Base-by-base conservation (phyloP, 2,888 invertebrate species). In the Eueremaeus valkanovi region DNA sequence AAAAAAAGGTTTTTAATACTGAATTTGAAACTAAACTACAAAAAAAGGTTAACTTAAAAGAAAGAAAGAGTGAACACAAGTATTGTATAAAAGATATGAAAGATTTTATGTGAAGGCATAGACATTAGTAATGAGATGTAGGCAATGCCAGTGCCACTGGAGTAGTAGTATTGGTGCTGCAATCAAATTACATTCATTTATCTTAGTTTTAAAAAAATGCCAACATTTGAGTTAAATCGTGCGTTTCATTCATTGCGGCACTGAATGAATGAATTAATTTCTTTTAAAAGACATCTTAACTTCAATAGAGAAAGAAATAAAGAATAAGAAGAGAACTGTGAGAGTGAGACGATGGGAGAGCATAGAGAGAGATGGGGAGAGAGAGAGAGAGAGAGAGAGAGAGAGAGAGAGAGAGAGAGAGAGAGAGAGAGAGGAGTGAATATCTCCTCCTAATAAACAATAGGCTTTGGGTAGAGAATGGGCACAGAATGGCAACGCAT, bases 201-300 rank as follows among this genome's bases (percentile, higher is more conserved):
- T 74, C 74, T 74, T 63, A 58, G 63, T 61, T 61, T 74, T 74
- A 63, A 74, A 74, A 66, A 70, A 74, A 74, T 61, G 74, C 45
- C 63, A 63, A 74, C 58, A 63, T 74, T 74, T 63, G 42, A 74
- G 74, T 74, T 74, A 61, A 74, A 74, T 74, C 74, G 63, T 63
- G 74, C 74, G 45, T 63, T 40, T 74, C 74, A 70, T 70, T 45
- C 70, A 74, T 74, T 74, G 63, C 74, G 74, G 74, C 58, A 61
- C 61, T 74, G 63, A 63, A 61, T 61, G 29, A 31, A 29, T 61
- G 61, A 61, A 74, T 74, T 74, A 74, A 74, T 74, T 74, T 74
- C 74, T 74, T 63, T 74, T 74, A 74, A 74, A 74, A 61, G 74
- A 74, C 74, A 63, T 74, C 74, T 74, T 63, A 74, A 70, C 70